Conservation (phyloP, 1,140 invertebrate genomes). For the Bombus pyrosoma region DNA sequence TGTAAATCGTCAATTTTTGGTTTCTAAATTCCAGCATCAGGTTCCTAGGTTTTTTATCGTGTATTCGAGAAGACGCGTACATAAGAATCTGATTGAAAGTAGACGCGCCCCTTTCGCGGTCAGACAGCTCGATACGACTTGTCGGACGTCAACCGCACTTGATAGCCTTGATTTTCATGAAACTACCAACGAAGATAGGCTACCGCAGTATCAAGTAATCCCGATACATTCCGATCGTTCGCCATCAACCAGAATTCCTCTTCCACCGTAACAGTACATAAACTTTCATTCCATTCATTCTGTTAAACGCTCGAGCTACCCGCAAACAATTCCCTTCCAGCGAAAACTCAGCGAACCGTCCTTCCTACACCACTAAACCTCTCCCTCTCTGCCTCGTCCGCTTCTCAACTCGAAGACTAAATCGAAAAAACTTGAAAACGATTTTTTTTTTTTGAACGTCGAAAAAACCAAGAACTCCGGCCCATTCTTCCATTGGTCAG, state of each 20-base stretch:
- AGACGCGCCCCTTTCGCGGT: background rate
- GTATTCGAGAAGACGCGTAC: background rate
- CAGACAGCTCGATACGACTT: background rate
- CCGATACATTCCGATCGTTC: constrained; percentile 15
- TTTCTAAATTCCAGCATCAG: background rate
- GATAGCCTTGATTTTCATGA: background rate
- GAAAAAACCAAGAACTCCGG: too few species aligned
- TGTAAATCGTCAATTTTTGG: background rate
- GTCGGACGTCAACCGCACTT: background rate
- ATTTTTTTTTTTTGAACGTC: too few species aligned
- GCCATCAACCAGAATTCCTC: constrained; percentile 4
- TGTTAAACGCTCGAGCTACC: background rate
- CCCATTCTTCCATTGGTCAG: too few species aligned
- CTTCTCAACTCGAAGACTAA: background rate
- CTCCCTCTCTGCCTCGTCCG: background rate
- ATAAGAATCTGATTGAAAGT: background rate
- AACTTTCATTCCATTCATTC: constrained; percentile 32
- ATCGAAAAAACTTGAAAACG: background rate
- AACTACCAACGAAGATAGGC: background rate
- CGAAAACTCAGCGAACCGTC: background rate
- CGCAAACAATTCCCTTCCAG: background rate
- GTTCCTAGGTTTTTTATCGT: background rate
- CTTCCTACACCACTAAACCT: background rate
- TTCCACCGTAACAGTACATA: constrained; percentile 8
- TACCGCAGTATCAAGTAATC: background rate